Evolutionary conservation across 1,140 invertebrate genomes (phyloP).

Genomic region (Eumeta japonica): DNA sequence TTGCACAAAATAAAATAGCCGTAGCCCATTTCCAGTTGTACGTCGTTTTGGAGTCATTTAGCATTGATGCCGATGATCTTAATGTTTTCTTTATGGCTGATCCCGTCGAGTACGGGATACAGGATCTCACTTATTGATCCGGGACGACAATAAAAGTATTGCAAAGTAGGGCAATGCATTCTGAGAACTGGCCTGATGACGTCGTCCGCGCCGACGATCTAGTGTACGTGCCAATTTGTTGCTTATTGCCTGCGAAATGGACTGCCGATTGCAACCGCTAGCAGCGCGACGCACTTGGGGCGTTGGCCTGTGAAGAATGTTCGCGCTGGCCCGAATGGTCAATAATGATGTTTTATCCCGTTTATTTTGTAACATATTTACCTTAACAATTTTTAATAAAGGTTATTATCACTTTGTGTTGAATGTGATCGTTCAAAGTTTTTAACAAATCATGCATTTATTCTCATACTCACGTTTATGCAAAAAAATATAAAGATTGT

Average conservation of each 20-base stretch:
- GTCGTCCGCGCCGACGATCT: constrained; percentile 24
- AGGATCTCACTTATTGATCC: too few species aligned
- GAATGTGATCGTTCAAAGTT: too few species aligned
- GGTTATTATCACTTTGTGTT: too few species aligned
- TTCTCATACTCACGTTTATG: too few species aligned
- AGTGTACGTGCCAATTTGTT: constrained; percentile 15
- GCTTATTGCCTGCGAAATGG: constrained; percentile 13
- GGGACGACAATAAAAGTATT: constrained; percentile 36
- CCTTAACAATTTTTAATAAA: constrained; percentile 24
- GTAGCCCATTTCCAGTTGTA: too few species aligned
- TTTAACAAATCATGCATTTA: too few species aligned
- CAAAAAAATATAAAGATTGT: too few species aligned
- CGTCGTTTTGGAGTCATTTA: too few species aligned
- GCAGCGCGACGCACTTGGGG: constrained; percentile 27
- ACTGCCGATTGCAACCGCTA: constrained; percentile 14
- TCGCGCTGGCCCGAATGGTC: constrained; percentile 50
- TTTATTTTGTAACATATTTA: constrained; percentile 35
- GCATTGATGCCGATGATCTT: too few species aligned
- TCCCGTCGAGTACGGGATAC: too few species aligned
- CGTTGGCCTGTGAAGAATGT: constrained; percentile 51
- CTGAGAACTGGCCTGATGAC: constrained; percentile 45
- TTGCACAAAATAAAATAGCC: too few species aligned
- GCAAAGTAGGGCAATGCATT: constrained; percentile 49
- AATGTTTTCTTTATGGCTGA: too few species aligned
- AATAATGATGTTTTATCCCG: constrained; percentile 50